These are phyloP conservation scores for Phocoena sinus DNA, from an alignment of 2,113 vertebrate genomes.

Conservation along the genomic window DNA sequence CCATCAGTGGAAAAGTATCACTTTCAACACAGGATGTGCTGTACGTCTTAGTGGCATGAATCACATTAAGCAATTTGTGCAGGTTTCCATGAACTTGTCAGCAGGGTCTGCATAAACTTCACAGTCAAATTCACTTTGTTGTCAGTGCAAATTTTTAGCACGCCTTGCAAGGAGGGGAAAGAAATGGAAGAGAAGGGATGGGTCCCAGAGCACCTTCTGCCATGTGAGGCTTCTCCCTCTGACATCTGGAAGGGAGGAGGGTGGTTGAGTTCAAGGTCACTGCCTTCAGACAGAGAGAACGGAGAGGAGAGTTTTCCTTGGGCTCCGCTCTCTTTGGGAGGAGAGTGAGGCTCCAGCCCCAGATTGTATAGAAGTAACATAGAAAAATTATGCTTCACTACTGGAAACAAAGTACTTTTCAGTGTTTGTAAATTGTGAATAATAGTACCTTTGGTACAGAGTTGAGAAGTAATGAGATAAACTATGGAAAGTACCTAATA, in stretches of 20 bases:
- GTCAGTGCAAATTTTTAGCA: not conserved
- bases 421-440: not conserved
- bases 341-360: not conserved
- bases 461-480: not conserved
- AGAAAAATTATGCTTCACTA: not conserved
- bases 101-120: not conserved
- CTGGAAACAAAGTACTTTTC: not conserved
- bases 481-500: not conserved
- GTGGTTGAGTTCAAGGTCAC: not conserved
- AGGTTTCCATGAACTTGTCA: not conserved
- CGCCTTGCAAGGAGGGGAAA: not conserved
- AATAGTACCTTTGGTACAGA: not conserved
- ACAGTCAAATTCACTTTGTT: not conserved
- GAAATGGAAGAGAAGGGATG: not conserved
- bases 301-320: not conserved
- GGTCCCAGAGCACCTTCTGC: not conserved
- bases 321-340: not conserved
- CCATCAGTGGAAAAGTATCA: not conserved
- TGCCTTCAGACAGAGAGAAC: not conserved
- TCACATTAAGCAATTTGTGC: not conserved
- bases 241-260: not conserved
- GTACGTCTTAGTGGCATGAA: accelerated
- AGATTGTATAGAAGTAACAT: no score
- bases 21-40: not conserved
- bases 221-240: not conserved